Conservation (phyloP, 2,888 invertebrate species). For the Eumacrocentrus americanus region DNA sequence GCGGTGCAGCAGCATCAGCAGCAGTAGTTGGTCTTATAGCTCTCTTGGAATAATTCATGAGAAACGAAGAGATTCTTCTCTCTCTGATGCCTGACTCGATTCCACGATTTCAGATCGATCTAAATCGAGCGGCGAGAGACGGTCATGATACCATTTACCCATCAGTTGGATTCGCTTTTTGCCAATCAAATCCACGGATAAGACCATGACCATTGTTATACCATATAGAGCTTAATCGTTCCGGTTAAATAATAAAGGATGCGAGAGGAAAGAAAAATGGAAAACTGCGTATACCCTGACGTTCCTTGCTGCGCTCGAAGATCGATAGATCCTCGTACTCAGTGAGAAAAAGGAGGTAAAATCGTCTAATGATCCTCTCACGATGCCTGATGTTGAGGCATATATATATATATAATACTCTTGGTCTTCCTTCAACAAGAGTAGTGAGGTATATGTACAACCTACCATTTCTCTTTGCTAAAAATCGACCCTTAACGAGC, state of each 20-base stretch:
- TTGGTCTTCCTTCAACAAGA: background rate
- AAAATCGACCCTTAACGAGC: background rate
- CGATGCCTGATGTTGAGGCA: background rate
- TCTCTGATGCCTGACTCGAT: conserved; percentile 1
- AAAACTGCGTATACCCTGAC: background rate
- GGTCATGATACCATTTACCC: conserved; percentile 6
- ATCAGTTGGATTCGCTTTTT: background rate
- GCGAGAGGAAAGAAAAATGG: conserved; percentile 2
- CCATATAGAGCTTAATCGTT: conserved; percentile 19
- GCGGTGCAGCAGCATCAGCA: no score
- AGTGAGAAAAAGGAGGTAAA: background rate
- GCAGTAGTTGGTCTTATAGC: background rate
- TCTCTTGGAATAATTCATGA: conserved; percentile 13
- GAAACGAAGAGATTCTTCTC: conserved; percentile 2
- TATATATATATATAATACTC: no score
- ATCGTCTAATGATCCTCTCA: background rate
- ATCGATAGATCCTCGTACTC: background rate
- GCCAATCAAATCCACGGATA: background rate
- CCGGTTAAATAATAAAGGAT: conserved; percentile 10
- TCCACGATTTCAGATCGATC: conserved; percentile 11
- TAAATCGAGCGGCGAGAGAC: conserved; percentile 2
- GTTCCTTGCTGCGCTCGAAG: background rate
- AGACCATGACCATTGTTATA: conserved; percentile 4
- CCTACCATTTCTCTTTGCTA: background rate
- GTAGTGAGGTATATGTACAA: no score